Evolutionary conservation across 1,140 invertebrate species (phyloP).

Genomic region (Sesamia nonagrioides): DNA sequence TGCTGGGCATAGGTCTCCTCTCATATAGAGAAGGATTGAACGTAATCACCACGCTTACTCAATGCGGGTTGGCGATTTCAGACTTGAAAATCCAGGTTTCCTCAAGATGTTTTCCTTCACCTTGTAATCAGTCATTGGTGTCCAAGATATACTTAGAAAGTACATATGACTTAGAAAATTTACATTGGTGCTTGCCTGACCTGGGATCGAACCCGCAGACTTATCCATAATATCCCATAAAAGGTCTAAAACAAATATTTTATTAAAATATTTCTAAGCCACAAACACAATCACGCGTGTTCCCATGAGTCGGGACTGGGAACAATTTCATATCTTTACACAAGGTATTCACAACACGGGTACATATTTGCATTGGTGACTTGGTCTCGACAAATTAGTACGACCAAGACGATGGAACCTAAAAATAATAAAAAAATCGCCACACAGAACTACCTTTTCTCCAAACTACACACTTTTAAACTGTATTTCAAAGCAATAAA

Average conservation of each 20-base stretch:
- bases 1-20: too few species aligned
- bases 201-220: too few species aligned
- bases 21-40: too few species aligned
- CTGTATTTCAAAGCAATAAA: conserved; percentile 22
- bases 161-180: too few species aligned
- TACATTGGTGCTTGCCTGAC: too few species aligned
- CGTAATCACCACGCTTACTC: too few species aligned
- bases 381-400: conserved; percentile 81
- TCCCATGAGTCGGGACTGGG: conserved; percentile 77
- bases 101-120: too few species aligned
- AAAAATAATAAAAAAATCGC: conserved; percentile 70
- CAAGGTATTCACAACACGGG: conserved; percentile 79
- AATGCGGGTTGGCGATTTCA: too few species aligned
- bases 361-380: conserved; percentile 83
- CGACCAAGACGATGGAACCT: conserved; percentile 60
- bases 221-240: conserved; percentile 28
- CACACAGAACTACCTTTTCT: conserved; percentile 26
- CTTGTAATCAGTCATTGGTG: too few species aligned
- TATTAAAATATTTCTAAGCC: conserved; percentile 41
- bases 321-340: conserved; percentile 85
- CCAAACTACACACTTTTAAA: neutral
- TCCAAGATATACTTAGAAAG: too few species aligned
- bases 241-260: conserved; percentile 40
- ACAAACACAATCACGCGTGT: conserved; percentile 57
- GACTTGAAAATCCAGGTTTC: too few species aligned